Evolutionary conservation across 2,888 invertebrate genomes (phyloP), one percentile per base, ranked within the genome.

Genomic region (Cataglyphis livida): DNA sequence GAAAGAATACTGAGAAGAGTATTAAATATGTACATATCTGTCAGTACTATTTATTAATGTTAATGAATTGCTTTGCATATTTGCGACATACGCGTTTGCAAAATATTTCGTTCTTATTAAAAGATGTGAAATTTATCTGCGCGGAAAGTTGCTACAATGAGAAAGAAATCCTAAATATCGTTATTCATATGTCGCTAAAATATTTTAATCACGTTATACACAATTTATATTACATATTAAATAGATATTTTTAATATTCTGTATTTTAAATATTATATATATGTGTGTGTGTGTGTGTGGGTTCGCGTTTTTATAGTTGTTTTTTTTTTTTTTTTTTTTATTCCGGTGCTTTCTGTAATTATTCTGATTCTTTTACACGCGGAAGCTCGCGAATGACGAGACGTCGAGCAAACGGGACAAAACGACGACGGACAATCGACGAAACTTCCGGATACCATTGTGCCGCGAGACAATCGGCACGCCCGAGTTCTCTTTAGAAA

Each of bases 401-500:
- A 10, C 21, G 61, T 25, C 44, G 59, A 12, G n/a, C 18, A 59
- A 59, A 54, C 44, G 59, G 78, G n/a, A 59, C 70, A 35, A 35
- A 79, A 44, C 68, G 70, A 32, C 32, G 32, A 70, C 41, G 32
- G 70, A 78, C 78, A 44, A 78, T 70, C 78, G 57, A 41, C 10
- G 70, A 57, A 68, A 78, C 70, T 70, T 57, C 71, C 44, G 78
- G 32, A 18, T 32, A 18, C 51, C 32, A 76, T 76, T 76, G 76
- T 76, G 12, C 32, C 59, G 44, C 59, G 59, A 79, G 71, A 79
- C 78, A 79, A 70, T 79, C 41, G 70, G 57, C 41, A 57, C 35
- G 15, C 57, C 54, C 44, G 59, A 38, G 65, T 54, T 54, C 54
- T 82, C 79, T 61, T 87, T 81, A 64, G 73, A 70, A 59, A 62